These are phyloP conservation scores for Busseola fusca DNA, from an alignment of 2,888 invertebrate species.

Conservation along the genomic window DNA sequence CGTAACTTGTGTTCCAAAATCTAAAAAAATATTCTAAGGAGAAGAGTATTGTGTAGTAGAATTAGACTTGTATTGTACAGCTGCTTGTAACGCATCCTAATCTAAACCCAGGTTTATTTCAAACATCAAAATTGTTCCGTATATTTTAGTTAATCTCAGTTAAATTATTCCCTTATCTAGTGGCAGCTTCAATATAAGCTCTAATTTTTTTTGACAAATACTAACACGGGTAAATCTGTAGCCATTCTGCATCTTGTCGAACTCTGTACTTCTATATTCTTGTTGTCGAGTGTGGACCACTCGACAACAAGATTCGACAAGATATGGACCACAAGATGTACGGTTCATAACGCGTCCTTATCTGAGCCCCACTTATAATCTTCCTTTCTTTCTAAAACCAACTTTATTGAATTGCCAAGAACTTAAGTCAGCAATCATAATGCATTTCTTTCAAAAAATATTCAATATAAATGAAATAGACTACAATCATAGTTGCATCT, in stretches of 20 bases:
- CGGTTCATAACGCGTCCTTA: background rate
- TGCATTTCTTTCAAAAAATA: background rate
- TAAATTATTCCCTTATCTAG: background rate
- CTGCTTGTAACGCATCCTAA: background rate
- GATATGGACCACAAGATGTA: constrained; percentile 46
- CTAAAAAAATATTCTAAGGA: background rate
- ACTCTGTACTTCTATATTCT: no score
- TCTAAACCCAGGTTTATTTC: background rate
- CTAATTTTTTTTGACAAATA: background rate
- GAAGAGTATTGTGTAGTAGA: no score
- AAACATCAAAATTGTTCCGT: background rate
- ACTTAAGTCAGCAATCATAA: background rate
- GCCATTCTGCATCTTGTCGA: constrained; percentile 6
- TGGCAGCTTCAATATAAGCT: background rate
- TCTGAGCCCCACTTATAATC: background rate
- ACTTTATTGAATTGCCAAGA: background rate
- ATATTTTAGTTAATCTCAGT: background rate
- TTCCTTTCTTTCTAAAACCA: background rate
- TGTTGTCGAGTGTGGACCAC: background rate
- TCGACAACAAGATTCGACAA: no score
- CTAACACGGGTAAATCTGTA: background rate
- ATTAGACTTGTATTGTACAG: background rate
- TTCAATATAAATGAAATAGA: background rate
- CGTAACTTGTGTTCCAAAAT: background rate
- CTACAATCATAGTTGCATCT: constrained; percentile 10